Conservation (phyloP, 2,113 vertebrate species). For the Epinephelus lanceolatus region DNA sequence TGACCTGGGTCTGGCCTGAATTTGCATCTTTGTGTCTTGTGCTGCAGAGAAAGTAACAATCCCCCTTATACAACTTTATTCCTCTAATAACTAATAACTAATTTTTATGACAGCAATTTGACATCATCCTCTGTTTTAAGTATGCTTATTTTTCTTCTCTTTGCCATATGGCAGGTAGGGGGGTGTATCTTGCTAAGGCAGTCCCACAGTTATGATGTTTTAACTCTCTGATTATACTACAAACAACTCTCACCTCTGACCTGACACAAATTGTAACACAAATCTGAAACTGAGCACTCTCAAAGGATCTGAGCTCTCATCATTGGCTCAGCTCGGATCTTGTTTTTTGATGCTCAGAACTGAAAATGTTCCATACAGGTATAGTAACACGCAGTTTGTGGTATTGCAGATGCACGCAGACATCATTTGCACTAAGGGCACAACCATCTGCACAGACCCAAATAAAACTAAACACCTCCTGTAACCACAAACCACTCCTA, state of each 20-base stretch:
- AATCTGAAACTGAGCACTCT: neutral
- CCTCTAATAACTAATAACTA: neutral
- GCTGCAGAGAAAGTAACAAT: neutral
- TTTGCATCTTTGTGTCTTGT: neutral
- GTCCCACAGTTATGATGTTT: neutral
- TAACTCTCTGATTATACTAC: neutral
- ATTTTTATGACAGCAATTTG: neutral
- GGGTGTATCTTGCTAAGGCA: neutral
- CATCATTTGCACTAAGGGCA: neutral
- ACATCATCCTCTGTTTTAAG: neutral
- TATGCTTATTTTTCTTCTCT: neutral
- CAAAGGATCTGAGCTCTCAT: neutral
- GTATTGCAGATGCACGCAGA: constrained; percentile 23
- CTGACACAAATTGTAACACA: neutral
- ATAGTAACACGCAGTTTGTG: neutral
- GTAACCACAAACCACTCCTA: constrained; percentile 65
- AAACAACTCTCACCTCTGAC: neutral
- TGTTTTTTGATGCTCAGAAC: neutral
- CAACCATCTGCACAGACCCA: constrained; percentile 48
- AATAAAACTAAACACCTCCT: constrained; percentile 56
- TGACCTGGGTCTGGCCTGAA: neutral
- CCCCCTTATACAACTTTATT: neutral
- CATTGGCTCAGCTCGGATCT: neutral
- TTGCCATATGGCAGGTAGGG: neutral
- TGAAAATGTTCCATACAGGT: constrained; percentile 3